Base-by-base conservation (phyloP, 1,140 invertebrate genomes). In the Megalopta genalis region DNA sequence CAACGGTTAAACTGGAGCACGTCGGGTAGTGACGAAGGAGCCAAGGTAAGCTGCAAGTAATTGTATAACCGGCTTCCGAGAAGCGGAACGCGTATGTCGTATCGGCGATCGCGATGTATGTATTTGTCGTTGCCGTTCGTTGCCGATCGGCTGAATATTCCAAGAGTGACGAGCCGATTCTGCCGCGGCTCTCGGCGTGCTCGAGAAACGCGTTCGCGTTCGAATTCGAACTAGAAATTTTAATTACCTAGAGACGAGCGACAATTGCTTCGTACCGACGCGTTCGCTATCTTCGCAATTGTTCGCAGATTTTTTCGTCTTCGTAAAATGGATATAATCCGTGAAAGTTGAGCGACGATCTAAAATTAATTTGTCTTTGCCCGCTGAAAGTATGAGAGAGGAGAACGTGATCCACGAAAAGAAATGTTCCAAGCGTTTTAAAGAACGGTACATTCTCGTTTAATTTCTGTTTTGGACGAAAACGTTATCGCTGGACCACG, bases 11-110 rank as follows among this genome's bases (percentile, higher is more conserved):
- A 86, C 77, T 86, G 73, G 85, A 86, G 84, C 85, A 80, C 85
- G 76, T 80, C 83, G 67, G 72, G 27, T 57, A 77, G 67, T 85
- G 84, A 86, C 57, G 76, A 82, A 65, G 73, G 59, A 86, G 73
- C 81, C 85, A 86, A 86, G 85, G 85, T 86, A 86, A 86, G 84
- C 71, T 85, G 63, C 84, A 72, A 77, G 76, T 86, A 86, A 86
- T 86, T 86, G 85, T 86, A 86, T 86, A 86, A 86, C 84, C 85
- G 84, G 84, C 84, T 86, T 86, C 85, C 64, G 66, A 86, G 85
- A 86, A 86, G 46, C 75, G 62, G 49, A 86, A 77, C 67, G 49
- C 69, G 67, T 57, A 69, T 54, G 77, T 62, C 32, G 68, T 49
- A 25, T 68, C 42, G 8, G 62, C 54, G 64, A 37, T 63, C 63